A percentile compares a stretch with the other conserved stretches of the same genome.
Evolutionary conservation across 2,113 vertebrate species (phyloP).

Genomic region (Cromileptes altivelis): DNA sequence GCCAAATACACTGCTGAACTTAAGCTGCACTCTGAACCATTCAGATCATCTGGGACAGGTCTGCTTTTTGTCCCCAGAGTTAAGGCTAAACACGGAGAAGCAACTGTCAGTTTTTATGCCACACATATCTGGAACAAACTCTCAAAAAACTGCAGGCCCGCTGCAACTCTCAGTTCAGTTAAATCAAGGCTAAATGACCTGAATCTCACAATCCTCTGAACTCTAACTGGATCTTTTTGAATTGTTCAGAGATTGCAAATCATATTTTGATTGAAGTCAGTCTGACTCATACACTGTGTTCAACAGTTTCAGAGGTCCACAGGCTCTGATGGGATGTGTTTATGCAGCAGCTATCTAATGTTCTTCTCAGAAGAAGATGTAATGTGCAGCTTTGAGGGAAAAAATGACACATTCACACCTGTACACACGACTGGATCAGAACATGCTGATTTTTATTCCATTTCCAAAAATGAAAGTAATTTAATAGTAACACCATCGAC

Average conservation of each 20-base stretch:
- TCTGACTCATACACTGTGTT: background rate
- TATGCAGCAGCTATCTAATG: background rate
- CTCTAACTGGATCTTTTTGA: background rate
- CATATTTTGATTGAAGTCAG: background rate
- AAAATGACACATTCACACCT: background rate
- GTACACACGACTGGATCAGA: background rate
- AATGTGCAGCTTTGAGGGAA: background rate
- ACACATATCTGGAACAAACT: too few relatives aligned
- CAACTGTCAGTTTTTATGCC: too few relatives aligned
- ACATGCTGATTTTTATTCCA: background rate
- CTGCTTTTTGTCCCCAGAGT: too few relatives aligned
- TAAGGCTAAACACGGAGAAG: too few relatives aligned
- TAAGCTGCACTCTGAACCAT: too few relatives aligned
- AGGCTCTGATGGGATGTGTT: background rate
- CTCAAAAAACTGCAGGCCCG: too few relatives aligned
- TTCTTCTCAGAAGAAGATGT: background rate
- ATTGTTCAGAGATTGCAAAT: background rate
- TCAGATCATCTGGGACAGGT: too few relatives aligned
- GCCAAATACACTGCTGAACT: too few relatives aligned
- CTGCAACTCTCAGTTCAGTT: too few relatives aligned
- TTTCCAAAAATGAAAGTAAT: background rate
- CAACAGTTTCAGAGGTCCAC: background rate
- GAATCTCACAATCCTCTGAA: background rate
- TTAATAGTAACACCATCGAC: background rate
- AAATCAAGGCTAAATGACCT: too few relatives aligned